Percentiles rank a stretch among this genome's conserved stretches.
These are phyloP conservation scores for Heterodera schachtii DNA, from an alignment of 1,140 invertebrate species.

Conservation along the genomic window DNA sequence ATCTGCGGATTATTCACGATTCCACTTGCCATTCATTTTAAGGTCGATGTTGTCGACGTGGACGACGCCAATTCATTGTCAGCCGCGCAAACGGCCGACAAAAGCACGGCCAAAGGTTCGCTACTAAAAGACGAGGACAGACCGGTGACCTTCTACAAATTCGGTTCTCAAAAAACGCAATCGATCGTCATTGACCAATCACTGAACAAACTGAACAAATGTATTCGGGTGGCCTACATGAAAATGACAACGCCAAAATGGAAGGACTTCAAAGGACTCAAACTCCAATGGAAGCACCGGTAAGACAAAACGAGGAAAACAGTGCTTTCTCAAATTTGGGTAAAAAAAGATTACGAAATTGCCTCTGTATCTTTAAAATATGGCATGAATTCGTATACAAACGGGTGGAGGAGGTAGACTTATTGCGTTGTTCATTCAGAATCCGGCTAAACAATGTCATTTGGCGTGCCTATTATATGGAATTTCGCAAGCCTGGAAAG, in stretches of 20 bases:
- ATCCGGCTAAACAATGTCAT: constrained; percentile 99
- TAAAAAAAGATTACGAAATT: no score
- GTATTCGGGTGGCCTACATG: constrained; percentile 65
- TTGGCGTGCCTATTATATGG: constrained; percentile 99
- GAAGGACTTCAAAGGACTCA: constrained; percentile 97
- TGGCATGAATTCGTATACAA: no score
- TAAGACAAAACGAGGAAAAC: not conserved
- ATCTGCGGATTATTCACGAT: not conserved
- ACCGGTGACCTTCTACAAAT: constrained; percentile 65
- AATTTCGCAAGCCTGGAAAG: constrained; percentile 71
- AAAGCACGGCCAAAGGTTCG: constrained; percentile 28
- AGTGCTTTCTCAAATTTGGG: no score
- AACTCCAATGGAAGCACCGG: constrained; percentile 90
- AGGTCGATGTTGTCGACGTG: constrained; percentile 65
- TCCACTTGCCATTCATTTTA: constrained; percentile 28
- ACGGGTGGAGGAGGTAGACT: no score
- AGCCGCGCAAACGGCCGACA: constrained; percentile 33
- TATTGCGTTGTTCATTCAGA: constrained; percentile 66
- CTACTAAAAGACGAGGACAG: constrained; percentile 57
- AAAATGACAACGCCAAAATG: constrained; percentile 90
- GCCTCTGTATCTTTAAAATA: no score
- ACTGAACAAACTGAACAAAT: constrained; percentile 65
- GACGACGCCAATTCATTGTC: constrained; percentile 32
- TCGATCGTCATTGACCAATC: constrained; percentile 65
- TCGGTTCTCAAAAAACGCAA: constrained; percentile 63